A percentile compares a stretch with the other conserved stretches of the same genome.
Conservation (phyloP, 1,140 invertebrate species). For the Hypsibius dujardini region DNA sequence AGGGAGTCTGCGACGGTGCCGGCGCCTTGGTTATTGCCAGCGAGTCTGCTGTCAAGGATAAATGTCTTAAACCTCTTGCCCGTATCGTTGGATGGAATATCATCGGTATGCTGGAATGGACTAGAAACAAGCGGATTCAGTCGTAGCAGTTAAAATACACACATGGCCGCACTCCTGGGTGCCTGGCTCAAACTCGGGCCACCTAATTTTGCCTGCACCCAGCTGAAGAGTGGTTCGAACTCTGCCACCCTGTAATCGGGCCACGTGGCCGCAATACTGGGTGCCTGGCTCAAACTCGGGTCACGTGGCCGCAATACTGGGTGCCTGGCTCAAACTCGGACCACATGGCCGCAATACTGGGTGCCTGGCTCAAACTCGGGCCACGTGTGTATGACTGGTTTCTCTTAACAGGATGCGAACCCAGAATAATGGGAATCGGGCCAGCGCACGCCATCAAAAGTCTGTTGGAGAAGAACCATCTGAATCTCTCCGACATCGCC, state of each 20-base stretch:
- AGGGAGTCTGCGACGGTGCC: slow-evolving; percentile 91
- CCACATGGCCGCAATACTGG: no score
- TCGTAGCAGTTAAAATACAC: no score
- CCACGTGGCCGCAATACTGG: no score
- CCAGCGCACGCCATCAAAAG: slow-evolving; percentile 75
- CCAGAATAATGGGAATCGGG: slow-evolving; percentile 64
- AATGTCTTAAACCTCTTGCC: slow-evolving; percentile 49
- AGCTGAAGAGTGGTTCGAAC: no score
- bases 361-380: no score
- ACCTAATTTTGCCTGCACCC: no score
- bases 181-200: no score
- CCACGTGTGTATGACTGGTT: slow-evolving; percentile 14
- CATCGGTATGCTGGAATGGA: slow-evolving; percentile 23
- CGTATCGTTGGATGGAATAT: slow-evolving; percentile 35
- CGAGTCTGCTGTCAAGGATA: slow-evolving; percentile 63
- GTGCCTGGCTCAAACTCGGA: no score
- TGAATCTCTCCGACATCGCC: slow-evolving; percentile 68
- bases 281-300: no score
- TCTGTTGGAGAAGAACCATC: slow-evolving; percentile 48
- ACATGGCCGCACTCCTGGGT: no score
- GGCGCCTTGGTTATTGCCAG: slow-evolving; percentile 66
- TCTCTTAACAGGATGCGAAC: slow-evolving; percentile 37
- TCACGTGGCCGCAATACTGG: no score
- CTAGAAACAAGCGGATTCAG: slow-evolving; percentile 9
- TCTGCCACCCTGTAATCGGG: no score